A percentile compares a stretch with the other conserved stretches of the same genome.
phyloP scores from a whole-genome alignment of 2,888 invertebrate species.

The Brenthis ino region DNA sequence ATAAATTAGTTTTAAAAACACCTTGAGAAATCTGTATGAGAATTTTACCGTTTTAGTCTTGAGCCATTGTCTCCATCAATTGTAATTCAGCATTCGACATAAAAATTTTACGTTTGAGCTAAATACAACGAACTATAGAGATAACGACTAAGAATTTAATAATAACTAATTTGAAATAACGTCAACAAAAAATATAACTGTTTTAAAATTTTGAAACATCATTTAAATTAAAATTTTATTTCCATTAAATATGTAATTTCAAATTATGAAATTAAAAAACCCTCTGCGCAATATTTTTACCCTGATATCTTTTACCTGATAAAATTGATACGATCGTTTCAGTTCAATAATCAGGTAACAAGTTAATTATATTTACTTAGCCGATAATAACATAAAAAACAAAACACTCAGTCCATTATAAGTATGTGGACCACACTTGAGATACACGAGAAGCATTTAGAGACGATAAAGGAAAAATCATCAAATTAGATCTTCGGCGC shows the following conservation, averaged over 20 bases:
- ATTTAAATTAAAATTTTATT: no score
- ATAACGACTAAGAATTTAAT: slow-evolving; percentile 3
- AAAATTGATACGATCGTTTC: no score
- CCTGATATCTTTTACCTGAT: no score
- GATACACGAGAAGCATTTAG: slow-evolving; percentile 9
- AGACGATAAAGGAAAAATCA: slow-evolving; percentile 3
- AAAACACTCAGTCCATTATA: slow-evolving; percentile 4
- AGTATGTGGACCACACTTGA: slow-evolving; percentile 30
- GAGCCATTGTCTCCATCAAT: slow-evolving; percentile 12
- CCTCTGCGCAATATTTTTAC: no score
- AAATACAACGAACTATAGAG: slow-evolving; percentile 10
- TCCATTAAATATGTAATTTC: no score
- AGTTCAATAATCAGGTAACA: no score
- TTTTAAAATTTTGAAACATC: background rate
- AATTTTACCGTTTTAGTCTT: slow-evolving; percentile 22
- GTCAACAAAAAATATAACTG: slow-evolving; percentile 6
- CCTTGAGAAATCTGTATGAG: slow-evolving; percentile 20
- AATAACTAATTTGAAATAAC: slow-evolving; percentile 3
- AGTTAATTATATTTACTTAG: no score
- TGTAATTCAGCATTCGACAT: slow-evolving; percentile 4
- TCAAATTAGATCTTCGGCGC: slow-evolving; percentile 36
- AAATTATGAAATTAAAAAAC: no score
- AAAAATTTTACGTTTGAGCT: background rate
- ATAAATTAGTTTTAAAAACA: background rate
- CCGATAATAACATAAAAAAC: background rate